Evolutionary conservation across 2,888 invertebrate species (phyloP).

Genomic region (Neoscelio sp.): DNA sequence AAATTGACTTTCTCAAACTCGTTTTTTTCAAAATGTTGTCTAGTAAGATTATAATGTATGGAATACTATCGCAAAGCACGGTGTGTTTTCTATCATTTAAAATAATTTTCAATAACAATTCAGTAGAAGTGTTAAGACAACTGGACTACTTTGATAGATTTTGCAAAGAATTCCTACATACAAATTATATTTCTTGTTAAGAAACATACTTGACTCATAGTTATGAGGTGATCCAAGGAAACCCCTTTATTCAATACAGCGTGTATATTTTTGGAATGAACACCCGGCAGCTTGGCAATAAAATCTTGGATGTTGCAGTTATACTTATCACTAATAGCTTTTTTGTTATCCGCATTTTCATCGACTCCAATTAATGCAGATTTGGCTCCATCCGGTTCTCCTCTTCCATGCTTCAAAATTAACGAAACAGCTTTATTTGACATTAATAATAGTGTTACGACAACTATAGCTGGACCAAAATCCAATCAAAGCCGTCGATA

Average conservation of each 20-base stretch:
- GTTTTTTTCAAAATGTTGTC: too few species aligned
- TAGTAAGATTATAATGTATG: too few species aligned
- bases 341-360: conserved; percentile 84
- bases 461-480: neutral
- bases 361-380: conserved; percentile 90
- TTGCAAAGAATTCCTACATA: too few species aligned
- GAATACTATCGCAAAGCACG: too few species aligned
- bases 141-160: too few species aligned
- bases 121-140: too few species aligned
- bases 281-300: conserved; percentile 93
- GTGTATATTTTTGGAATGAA: conserved; percentile 93
- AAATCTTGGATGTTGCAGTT: conserved; percentile 91
- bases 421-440: neutral
- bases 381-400: conserved; percentile 90
- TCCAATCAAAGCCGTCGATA: neutral
- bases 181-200: too few species aligned
- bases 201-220: conserved; percentile 85
- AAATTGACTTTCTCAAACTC: too few species aligned
- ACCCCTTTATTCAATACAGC: conserved; percentile 89
- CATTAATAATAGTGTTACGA: neutral
- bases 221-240: conserved; percentile 87
- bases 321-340: conserved; percentile 85
- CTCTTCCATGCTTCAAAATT: conserved; percentile 88
- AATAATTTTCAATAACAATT: too few species aligned
- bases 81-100: too few species aligned